Evolutionary conservation across 2,113 vertebrate genomes (phyloP).

Genomic region (Smithornis capensis): DNA sequence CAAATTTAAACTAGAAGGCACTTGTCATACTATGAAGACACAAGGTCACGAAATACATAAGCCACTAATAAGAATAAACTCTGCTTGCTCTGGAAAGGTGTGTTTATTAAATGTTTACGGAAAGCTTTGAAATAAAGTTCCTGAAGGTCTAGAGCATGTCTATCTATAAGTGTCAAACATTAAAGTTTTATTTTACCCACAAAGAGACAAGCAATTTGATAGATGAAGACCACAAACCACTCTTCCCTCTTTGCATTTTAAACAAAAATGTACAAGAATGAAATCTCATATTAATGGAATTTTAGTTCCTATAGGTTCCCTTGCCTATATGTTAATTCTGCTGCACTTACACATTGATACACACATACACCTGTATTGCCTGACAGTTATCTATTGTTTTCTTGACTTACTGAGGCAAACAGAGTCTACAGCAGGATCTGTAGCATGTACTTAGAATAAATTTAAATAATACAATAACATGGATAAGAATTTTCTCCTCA

Average conservation of each 20-base stretch:
- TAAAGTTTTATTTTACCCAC: neutral
- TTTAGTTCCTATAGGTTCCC: neutral
- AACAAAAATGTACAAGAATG: neutral
- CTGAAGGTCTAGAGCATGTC: neutral
- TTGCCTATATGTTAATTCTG: neutral
- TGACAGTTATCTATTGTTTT: neutral
- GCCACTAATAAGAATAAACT: neutral
- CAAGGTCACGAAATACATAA: neutral
- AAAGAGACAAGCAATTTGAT: neutral
- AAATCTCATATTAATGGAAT: neutral
- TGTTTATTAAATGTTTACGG: neutral
- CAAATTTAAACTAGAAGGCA: neutral
- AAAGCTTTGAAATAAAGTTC: neutral
- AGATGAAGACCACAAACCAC: neutral
- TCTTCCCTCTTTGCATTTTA: neutral
- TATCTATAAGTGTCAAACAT: neutral
- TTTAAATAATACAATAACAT: neutral
- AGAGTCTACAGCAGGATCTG: neutral
- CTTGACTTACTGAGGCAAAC: neutral
- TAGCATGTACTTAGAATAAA: neutral
- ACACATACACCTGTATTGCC: neutral
- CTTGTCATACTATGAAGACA: neutral
- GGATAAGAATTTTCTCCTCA: neutral
- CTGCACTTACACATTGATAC: neutral
- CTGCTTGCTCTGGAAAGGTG: neutral